A percentile compares a stretch with the other conserved stretches of the same genome.
phyloP scores from a whole-genome alignment of 2,888 invertebrate genomes.

The Leucoptera coffeella region DNA sequence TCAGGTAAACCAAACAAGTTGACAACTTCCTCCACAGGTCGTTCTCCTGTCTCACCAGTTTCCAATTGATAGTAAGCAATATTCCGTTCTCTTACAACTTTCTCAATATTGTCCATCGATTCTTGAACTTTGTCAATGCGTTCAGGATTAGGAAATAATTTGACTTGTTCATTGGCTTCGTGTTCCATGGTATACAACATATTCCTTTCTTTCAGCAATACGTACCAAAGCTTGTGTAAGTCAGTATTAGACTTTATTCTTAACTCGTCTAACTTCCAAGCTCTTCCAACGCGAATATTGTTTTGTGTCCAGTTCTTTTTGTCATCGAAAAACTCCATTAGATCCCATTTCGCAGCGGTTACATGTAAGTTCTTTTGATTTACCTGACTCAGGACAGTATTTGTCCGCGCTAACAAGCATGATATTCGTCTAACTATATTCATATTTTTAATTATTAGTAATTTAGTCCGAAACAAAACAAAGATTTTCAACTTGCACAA shows the following conservation, averaged over 20 bases:
- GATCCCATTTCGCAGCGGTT: slow-evolving; percentile 29
- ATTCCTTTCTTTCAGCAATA: slow-evolving; percentile 89
- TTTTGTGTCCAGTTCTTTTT: slow-evolving; percentile 76
- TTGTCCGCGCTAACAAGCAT: too few relatives aligned
- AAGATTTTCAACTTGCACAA: too few relatives aligned
- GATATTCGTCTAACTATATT: too few relatives aligned
- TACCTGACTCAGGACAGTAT: too few relatives aligned
- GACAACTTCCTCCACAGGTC: slow-evolving; percentile 55
- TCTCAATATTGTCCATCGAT: slow-evolving; percentile 91
- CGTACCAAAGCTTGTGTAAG: slow-evolving; percentile 93
- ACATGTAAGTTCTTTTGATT: too few relatives aligned
- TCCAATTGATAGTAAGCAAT: slow-evolving; percentile 84
- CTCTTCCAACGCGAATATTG: slow-evolving; percentile 73
- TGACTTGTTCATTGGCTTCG: slow-evolving; percentile 59
- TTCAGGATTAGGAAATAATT: slow-evolving; percentile 85
- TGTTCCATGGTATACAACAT: slow-evolving; percentile 97
- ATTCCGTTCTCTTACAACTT: slow-evolving; percentile 88
- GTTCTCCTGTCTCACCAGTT: slow-evolving; percentile 79
- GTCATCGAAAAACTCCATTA: slow-evolving; percentile 88
- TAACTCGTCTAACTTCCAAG: slow-evolving; percentile 86
- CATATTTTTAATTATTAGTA: too few relatives aligned
- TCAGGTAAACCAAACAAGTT: slow-evolving; percentile 58
- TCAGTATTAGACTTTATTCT: slow-evolving; percentile 92
- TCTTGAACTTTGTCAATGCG: slow-evolving; percentile 89
- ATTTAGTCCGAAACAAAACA: too few relatives aligned